phyloP scores from a whole-genome alignment of 2,113 vertebrate genomes.

The Stegostoma tigrinum region DNA sequence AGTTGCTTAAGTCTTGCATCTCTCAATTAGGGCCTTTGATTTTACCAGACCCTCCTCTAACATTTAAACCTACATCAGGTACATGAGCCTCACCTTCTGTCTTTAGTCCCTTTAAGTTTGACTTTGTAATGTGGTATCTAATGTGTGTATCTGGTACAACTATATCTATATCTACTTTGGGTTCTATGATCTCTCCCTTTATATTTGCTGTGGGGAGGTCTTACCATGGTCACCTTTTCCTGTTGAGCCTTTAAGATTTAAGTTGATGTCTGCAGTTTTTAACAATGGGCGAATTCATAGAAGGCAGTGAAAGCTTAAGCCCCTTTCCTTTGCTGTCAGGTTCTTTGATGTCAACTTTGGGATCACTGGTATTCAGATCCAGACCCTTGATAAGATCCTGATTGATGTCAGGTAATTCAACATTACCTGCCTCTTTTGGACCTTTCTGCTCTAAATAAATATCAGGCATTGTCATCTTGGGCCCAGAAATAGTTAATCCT shows the following conservation, averaged over 20 bases:
- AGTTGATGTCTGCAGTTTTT: background rate
- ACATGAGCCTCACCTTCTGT: slow-evolving; percentile 39
- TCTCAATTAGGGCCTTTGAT: slow-evolving; percentile 42
- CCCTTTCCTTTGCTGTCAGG: background rate
- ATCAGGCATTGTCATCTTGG: slow-evolving; percentile 39
- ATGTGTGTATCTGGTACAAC: slow-evolving; percentile 38
- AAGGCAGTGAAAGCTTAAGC: background rate
- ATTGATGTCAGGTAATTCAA: slow-evolving; percentile 39
- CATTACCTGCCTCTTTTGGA: slow-evolving; percentile 38
- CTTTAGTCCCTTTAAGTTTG: slow-evolving; percentile 42
- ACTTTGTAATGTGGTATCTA: too few species aligned
- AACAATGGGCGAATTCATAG: background rate
- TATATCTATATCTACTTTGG: background rate
- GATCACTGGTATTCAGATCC: background rate
- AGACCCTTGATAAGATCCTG: slow-evolving; percentile 39
- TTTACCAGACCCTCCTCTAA: slow-evolving; percentile 38
- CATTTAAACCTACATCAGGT: slow-evolving; percentile 37
- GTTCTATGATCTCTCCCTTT: slow-evolving; percentile 40
- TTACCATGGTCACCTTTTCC: slow-evolving; percentile 45
- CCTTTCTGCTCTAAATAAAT: background rate
- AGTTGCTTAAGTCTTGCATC: too few species aligned
- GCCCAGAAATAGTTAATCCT: slow-evolving; percentile 15
- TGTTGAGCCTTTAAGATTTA: slow-evolving; percentile 39
- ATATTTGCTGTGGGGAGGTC: background rate
- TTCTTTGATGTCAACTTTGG: background rate